Base-by-base conservation (phyloP, 1,140 invertebrate genomes). In the Aphidius gifuensis region DNA sequence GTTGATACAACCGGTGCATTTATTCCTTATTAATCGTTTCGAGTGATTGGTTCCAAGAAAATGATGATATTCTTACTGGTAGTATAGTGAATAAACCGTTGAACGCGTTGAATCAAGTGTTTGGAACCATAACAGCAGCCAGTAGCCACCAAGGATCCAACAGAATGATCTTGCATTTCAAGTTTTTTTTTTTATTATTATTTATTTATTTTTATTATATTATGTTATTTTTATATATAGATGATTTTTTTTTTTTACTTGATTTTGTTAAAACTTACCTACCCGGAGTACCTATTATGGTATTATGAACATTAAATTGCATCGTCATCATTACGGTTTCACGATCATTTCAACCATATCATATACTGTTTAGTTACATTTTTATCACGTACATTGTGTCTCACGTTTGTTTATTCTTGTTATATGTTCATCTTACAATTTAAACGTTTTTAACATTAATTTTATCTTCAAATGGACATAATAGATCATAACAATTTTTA, bases 271-370 rank as follows among this genome's bases (percentile, higher is more conserved):
- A 50, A 54, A 57, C 49, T 56, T 45, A 58, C 73, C 71, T 69
- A 53, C 57, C 56, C 58, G 47, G 60, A 42, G 23, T 32, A 71
- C 75, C 68, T 70, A 74, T 76, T 79, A 80, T 74, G 77, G 76
- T 70, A 71, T 79, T 78, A 78, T 75, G 74, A 80, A 73, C 75
- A 76, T 76, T 75, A 70, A 74, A 39, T 77, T 76, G 74, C 75
- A 69, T 74, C 71, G 77, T 76, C 74, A 77, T 74, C 75, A 78
- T 79, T 79, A 74, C 72, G 68, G 61, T 54, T 71, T 63, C 71
- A 68, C 73, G 71, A 70, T 70, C 62, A 62, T 64, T 47, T 56
- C 60, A 49, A 32, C 54, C 40, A 54, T 69, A 66, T 51, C 59
- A 61, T 50, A 55, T 48, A 32, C 4, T 32, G 2, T 32, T 32